Conservation (phyloP, 2,797 vertebrate genomes). For the Oryzias sinensis region DNA sequence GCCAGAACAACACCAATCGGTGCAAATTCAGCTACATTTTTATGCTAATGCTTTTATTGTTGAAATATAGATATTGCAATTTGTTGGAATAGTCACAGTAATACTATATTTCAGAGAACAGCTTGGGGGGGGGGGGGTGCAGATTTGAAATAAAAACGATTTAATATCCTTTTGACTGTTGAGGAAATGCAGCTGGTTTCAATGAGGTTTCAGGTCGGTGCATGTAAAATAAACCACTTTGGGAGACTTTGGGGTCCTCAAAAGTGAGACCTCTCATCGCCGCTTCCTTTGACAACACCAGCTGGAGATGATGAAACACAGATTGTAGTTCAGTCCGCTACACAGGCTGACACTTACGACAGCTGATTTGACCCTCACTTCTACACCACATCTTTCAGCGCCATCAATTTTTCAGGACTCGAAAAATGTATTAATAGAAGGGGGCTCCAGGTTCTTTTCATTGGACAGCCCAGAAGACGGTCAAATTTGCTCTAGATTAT, state of each 20-base stretch:
- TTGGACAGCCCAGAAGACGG: slow-evolving; percentile 59
- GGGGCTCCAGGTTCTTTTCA: slow-evolving; percentile 47
- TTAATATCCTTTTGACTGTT: slow-evolving; percentile 24
- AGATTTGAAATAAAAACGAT: slow-evolving; percentile 2
- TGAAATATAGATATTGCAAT: background rate
- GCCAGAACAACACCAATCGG: slow-evolving; percentile 41
- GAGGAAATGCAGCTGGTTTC: slow-evolving; percentile 38
- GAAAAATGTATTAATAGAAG: slow-evolving; percentile 71
- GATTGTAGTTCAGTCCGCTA: slow-evolving; percentile 54
- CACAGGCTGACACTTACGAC: slow-evolving; percentile 54
- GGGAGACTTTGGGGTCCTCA: slow-evolving; percentile 42
- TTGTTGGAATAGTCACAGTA: background rate
- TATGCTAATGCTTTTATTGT: slow-evolving; percentile 1
- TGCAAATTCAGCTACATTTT: slow-evolving; percentile 26
- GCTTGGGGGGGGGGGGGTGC: background rate
- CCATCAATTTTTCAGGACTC: slow-evolving; percentile 70
- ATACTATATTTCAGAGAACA: background rate
- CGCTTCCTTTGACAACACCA: slow-evolving; percentile 50
- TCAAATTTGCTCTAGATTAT: slow-evolving; percentile 67
- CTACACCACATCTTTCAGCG: slow-evolving; percentile 52
- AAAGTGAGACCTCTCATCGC: slow-evolving; percentile 48
- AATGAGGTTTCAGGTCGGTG: slow-evolving; percentile 23
- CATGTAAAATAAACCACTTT: slow-evolving; percentile 42
- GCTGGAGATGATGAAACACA: slow-evolving; percentile 64
- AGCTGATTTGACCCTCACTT: slow-evolving; percentile 61